Percentiles rank a stretch among this genome's conserved stretches.
phyloP scores from a whole-genome alignment of 2,888 invertebrate genomes.

The Carterocephalus palaemon region DNA sequence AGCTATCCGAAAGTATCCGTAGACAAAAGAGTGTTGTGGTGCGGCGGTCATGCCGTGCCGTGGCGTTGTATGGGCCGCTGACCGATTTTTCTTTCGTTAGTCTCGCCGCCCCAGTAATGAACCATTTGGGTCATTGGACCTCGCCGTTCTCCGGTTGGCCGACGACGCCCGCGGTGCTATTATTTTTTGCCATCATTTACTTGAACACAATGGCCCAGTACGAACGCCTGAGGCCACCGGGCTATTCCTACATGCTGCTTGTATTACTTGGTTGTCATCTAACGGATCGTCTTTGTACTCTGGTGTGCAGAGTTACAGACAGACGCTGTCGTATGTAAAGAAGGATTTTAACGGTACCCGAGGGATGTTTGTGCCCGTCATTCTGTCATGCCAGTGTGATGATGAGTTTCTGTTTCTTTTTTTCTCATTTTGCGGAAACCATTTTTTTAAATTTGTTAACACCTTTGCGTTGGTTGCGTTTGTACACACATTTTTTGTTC shows the following conservation, averaged over 20 bases:
- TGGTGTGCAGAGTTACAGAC: constrained; percentile 34
- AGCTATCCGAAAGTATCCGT: too few relatives aligned
- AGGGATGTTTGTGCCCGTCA: constrained; percentile 33
- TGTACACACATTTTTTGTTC: constrained; percentile 23
- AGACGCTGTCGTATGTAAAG: constrained; percentile 41
- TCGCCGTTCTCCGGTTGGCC: constrained; percentile 67
- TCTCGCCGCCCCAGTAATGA: constrained; percentile 65
- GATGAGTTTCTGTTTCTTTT: constrained; percentile 18
- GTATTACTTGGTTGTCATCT: constrained; percentile 39
- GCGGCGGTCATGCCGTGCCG: not conserved
- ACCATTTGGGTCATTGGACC: constrained; percentile 77
- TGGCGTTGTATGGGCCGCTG: constrained; percentile 41
- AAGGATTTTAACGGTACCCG: constrained; percentile 41
- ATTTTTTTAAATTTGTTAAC: constrained; percentile 18
- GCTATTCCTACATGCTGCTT: constrained; percentile 14
- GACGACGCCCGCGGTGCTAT: constrained; percentile 54
- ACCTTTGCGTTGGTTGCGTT: constrained; percentile 12
- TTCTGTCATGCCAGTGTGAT: constrained; percentile 21
- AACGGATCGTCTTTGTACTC: constrained; percentile 42
- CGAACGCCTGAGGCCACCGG: constrained; percentile 39
- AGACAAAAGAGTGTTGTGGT: constrained; percentile 3
- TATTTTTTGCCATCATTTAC: constrained; percentile 50
- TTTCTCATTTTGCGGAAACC: constrained; percentile 24
- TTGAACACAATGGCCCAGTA: constrained; percentile 57
- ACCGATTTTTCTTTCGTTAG: constrained; percentile 70